Conservation (phyloP, 2,888 invertebrate genomes). For the Dasypolia templi region DNA sequence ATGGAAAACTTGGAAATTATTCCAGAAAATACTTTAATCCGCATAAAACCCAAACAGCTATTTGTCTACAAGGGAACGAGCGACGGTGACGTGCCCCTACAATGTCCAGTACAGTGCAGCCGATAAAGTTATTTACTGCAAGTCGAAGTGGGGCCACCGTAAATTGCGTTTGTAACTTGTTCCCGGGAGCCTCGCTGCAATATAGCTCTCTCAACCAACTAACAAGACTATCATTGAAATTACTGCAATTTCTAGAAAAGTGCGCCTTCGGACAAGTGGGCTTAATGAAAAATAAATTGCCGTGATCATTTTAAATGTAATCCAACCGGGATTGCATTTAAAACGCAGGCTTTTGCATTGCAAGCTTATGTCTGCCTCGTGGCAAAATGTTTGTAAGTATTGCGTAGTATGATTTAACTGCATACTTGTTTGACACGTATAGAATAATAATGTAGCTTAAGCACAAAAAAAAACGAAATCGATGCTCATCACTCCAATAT, state of each 20-base stretch:
- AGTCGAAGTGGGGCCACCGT: slow-evolving; percentile 79
- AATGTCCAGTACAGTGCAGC: slow-evolving; percentile 75
- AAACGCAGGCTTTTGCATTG: slow-evolving; percentile 23
- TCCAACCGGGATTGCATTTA: slow-evolving; percentile 21
- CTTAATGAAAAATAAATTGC: slow-evolving; percentile 52
- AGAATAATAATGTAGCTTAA: slow-evolving; percentile 24
- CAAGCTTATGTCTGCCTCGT: slow-evolving; percentile 4
- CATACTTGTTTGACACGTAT: background rate
- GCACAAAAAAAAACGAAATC: background rate
- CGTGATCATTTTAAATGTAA: slow-evolving; percentile 27
- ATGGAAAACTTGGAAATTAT: slow-evolving; percentile 8
- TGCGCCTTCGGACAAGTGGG: slow-evolving; percentile 26
- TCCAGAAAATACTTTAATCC: slow-evolving; percentile 15
- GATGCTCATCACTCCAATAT: background rate
- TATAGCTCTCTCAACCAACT: slow-evolving; percentile 71
- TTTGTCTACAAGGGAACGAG: slow-evolving; percentile 31
- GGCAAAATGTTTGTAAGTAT: background rate
- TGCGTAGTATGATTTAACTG: background rate
- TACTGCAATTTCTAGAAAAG: slow-evolving; percentile 61
- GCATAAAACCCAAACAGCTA: slow-evolving; percentile 30
- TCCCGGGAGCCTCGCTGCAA: slow-evolving; percentile 76
- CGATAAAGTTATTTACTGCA: slow-evolving; percentile 85
- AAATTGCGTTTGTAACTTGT: slow-evolving; percentile 86
- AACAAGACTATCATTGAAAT: slow-evolving; percentile 62
- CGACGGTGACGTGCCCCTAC: slow-evolving; percentile 55